These are phyloP conservation scores for Drosophila tsacasi DNA, from an alignment of 1,140 invertebrate genomes.

Conservation along the genomic window DNA sequence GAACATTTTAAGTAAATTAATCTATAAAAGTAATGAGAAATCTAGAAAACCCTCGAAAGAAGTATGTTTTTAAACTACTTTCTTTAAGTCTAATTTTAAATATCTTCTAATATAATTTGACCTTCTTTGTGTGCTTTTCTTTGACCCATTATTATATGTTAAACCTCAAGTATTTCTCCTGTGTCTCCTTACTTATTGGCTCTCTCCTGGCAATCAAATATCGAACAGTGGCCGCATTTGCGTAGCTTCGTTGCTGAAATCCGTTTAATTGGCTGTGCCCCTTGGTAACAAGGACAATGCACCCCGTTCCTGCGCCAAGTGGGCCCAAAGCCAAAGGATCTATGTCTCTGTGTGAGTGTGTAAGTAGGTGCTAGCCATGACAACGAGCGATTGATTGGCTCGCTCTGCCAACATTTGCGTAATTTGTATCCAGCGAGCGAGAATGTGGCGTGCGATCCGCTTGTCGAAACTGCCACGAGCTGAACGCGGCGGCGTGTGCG, in stretches of 20 bases:
- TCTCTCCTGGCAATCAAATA: constrained; percentile 21
- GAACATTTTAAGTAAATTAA: too few relatives aligned
- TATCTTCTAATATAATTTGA: background rate
- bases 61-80: background rate
- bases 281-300: constrained; percentile 33
- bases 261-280: constrained; percentile 45
- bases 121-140: background rate
- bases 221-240: constrained; percentile 35
- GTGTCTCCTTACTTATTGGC: background rate
- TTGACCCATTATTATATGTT: background rate
- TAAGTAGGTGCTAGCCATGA: constrained; percentile 55
- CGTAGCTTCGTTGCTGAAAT: constrained; percentile 25
- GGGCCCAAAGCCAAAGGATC: constrained; percentile 2
- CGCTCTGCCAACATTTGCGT: constrained; percentile 46
- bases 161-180: background rate
- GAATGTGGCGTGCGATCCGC: constrained; percentile 52
- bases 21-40: too few relatives aligned
- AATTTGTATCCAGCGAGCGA: constrained; percentile 60
- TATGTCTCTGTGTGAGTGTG: background rate
- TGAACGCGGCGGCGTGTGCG: constrained; percentile 35
- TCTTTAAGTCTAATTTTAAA: background rate
- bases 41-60: background rate
- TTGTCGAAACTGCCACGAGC: constrained; percentile 38
- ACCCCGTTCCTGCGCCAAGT: background rate
- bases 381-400: constrained; percentile 42